These are phyloP conservation scores for Eospalax fontanierii DNA, from an alignment of 2,797 vertebrate genomes.

Conservation along the genomic window DNA sequence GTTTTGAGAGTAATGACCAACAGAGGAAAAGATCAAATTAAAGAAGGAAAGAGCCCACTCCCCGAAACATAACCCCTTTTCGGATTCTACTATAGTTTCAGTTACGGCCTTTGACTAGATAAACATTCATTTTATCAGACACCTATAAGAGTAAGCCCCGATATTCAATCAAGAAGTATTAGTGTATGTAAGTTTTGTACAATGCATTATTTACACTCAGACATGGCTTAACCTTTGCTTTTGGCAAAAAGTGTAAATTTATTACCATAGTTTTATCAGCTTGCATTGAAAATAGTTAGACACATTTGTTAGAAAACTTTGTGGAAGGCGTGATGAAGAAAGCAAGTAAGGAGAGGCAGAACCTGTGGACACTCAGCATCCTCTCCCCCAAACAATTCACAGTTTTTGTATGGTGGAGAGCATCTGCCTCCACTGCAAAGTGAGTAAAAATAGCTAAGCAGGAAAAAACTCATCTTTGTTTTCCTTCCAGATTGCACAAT, in stretches of 20 bases:
- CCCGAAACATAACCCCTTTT: neutral
- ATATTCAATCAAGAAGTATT: conserved; percentile 64
- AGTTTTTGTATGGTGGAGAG: neutral
- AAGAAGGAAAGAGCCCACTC: neutral
- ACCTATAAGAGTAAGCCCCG: conserved; percentile 4
- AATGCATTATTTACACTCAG: conserved; percentile 12
- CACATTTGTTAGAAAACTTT: conserved; percentile 33
- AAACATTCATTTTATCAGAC: neutral
- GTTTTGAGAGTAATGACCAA: conserved; percentile 41
- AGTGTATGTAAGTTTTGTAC: conserved; percentile 50
- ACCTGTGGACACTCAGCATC: neutral
- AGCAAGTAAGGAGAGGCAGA: neutral
- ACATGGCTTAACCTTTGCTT: conserved; percentile 62
- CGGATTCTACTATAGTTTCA: neutral
- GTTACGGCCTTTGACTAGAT: neutral
- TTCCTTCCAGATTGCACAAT: conserved; percentile 79
- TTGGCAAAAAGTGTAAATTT: conserved; percentile 32
- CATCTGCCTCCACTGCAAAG: conserved; percentile 70
- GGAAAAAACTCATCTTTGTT: conserved; percentile 66
- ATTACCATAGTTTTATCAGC: conserved; percentile 62
- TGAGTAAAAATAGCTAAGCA: conserved; percentile 71
- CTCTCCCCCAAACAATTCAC: neutral
- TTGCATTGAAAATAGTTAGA: conserved; percentile 53
- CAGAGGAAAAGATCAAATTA: conserved; percentile 33
- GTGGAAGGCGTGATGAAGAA: conserved; percentile 16